Evolutionary conservation across 2,888 invertebrate genomes (phyloP), one percentile per base, ranked within the genome.

Genomic region (Nemotelus nigrinus): DNA sequence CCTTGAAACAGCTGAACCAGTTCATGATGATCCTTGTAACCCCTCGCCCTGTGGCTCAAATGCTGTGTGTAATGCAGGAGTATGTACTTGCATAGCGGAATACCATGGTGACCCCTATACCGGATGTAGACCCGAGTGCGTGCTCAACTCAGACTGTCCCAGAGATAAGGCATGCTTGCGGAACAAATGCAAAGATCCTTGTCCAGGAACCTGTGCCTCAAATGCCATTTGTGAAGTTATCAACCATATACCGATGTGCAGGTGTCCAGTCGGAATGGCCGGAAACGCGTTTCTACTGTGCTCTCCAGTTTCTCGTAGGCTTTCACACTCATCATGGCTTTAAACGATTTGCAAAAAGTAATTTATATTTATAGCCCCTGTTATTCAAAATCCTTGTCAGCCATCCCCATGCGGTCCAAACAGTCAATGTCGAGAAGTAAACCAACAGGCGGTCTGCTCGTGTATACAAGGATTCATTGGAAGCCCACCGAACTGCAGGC

Each of bases 61-160:
- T 83, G 92, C 94, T 60, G 88, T 90, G 82, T 93, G 93, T 83
- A 89, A 88, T 76, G 89, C 90, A 81, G 91, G 91, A 55, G 83
- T 89, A 78, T 93, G 93, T 83, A 89, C 90, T 45, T 93, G 93
- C 71, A 83, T 92, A 65, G 88, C 88, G 6, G 93, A 93, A 82
- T 93, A 93, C 84, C 89, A 90, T 78, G 94, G 94, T 48, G 92
- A 94, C 86, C 94, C 94, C 57, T 91, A 90, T 79, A 91, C 92
- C 84, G 93, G 92, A 63, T 95, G 95, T 84, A 89, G 94, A 81
- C 95, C 95, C 3, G 94, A 95, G 86, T 95, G 95, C 86, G 90
- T 93, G n/a, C 87, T 93, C 3, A 94, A 92, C 83, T 87, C 89
- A 8, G 94, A 95, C 82, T 95, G 95, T 85, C 87, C 91, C 44